Conservation (phyloP, 2,797 vertebrate species). For the Meda fulgida region DNA sequence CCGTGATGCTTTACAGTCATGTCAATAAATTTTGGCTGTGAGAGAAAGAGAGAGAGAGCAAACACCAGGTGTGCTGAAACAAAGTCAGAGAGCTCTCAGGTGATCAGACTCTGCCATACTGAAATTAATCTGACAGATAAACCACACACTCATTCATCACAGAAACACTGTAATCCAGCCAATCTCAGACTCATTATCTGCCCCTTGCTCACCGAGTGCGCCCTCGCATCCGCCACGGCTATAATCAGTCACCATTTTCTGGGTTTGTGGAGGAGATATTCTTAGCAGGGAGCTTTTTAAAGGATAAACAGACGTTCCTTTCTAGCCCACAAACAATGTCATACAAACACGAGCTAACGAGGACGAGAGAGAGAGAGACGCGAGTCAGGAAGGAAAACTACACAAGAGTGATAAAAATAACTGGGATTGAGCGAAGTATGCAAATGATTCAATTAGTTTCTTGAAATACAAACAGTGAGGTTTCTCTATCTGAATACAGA, state of each 20-base stretch:
- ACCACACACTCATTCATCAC: slow-evolving; percentile 7
- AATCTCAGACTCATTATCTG: slow-evolving; percentile 37
- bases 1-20: slow-evolving; percentile 8
- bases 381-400: neutral
- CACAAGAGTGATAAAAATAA: slow-evolving; percentile 32
- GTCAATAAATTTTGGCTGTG: slow-evolving; percentile 23
- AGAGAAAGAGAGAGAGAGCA: neutral
- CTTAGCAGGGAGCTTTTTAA: slow-evolving; percentile 53
- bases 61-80: slow-evolving; percentile 26
- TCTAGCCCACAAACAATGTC: slow-evolving; percentile 41
- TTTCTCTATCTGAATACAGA: neutral
- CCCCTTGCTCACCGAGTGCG: neutral
- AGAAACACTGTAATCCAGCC: slow-evolving; percentile 39
- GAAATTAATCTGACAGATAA: slow-evolving; percentile 53
- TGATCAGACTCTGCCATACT: slow-evolving; percentile 19
- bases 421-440: neutral
- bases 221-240: slow-evolving; percentile 19
- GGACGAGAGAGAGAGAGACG: neutral
- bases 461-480: neutral
- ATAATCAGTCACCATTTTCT: slow-evolving; percentile 32
- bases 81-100: slow-evolving; percentile 30
- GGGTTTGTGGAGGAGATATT: slow-evolving; percentile 48
- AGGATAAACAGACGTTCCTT: slow-evolving; percentile 42
- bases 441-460: slow-evolving; percentile 22
- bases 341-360: slow-evolving; percentile 28